Evolutionary conservation across 2,888 invertebrate genomes (phyloP).

Genomic region (Folsomia manolachei): DNA sequence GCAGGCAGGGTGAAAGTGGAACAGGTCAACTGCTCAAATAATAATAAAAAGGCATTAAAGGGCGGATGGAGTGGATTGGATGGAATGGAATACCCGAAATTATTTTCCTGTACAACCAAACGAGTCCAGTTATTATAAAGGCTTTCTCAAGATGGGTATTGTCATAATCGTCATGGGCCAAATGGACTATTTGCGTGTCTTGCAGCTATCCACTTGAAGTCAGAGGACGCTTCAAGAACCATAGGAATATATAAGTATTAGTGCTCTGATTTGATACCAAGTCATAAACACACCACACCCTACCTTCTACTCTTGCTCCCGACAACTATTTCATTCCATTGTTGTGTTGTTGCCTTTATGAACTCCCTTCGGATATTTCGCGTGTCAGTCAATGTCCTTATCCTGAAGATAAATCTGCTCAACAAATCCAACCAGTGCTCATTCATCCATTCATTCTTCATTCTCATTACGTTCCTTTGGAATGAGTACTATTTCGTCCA

Average conservation of each 20-base stretch:
- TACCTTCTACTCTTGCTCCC: not conserved
- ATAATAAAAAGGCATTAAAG: constrained; percentile 33
- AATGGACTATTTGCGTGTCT: constrained; percentile 47
- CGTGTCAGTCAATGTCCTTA: constrained; percentile 48
- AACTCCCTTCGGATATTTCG: constrained; percentile 32
- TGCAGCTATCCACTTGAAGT: constrained; percentile 45
- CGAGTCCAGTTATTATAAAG: not conserved
- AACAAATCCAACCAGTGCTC: not conserved
- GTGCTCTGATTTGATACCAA: not conserved
- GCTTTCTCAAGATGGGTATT: constrained; percentile 37
- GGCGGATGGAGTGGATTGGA: constrained; percentile 37
- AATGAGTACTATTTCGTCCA: not conserved
- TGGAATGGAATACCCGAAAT: constrained; percentile 42
- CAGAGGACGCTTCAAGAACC: constrained; percentile 6
- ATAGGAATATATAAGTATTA: not conserved
- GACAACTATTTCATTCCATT: not conserved
- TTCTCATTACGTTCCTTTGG: too few species aligned
- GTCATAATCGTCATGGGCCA: constrained; percentile 48
- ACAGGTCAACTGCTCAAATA: constrained; percentile 16
- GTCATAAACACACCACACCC: constrained; percentile 11
- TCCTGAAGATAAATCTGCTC: constrained; percentile 49
- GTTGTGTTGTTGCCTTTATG: constrained; percentile 1
- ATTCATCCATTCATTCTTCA: too few species aligned
- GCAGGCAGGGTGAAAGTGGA: constrained; percentile 16
- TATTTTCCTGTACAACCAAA: constrained; percentile 9